Percentiles rank a stretch among this genome's conserved stretches.
phyloP scores from a whole-genome alignment of 1,140 invertebrate species.

The Dreissena rostriformis region DNA sequence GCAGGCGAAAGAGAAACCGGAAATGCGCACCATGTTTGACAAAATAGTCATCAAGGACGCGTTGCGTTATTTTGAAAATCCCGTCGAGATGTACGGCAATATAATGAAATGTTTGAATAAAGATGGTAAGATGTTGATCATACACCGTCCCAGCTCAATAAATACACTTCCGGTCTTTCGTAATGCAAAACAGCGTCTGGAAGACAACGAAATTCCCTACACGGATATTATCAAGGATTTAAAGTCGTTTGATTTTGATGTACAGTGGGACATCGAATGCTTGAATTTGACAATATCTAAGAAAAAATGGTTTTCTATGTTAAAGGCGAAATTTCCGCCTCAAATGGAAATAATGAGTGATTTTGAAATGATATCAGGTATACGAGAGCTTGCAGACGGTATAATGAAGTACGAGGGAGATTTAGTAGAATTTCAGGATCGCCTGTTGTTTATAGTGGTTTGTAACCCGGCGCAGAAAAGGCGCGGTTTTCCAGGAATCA shows the following conservation, averaged over 20 bases:
- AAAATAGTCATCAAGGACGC: conserved; percentile 75
- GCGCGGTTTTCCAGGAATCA: conserved; percentile 64
- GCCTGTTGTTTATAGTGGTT: conserved; percentile 77
- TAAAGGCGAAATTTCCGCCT: conserved; percentile 76
- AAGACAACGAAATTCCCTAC: conserved; percentile 75
- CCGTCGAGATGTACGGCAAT: conserved; percentile 69
- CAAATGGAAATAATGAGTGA: conserved; percentile 75
- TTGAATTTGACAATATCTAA: conserved; percentile 76
- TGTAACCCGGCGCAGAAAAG: conserved; percentile 60
- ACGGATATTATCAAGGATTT: conserved; percentile 74
- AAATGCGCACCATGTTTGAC: conserved; percentile 69
- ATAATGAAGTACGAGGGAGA: conserved; percentile 78
- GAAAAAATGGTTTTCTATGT: conserved; percentile 77
- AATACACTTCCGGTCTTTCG: conserved; percentile 73
- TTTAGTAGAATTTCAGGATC: conserved; percentile 73
- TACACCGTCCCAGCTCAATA: conserved; percentile 71
- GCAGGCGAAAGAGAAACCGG: conserved; percentile 55
- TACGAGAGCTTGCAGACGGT: conserved; percentile 78
- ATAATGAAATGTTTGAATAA: conserved; percentile 66
- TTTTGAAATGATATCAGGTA: conserved; percentile 72
- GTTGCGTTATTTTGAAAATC: conserved; percentile 72
- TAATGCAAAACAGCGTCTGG: conserved; percentile 70
- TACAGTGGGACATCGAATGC: conserved; percentile 78
- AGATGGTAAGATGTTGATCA: conserved; percentile 72
- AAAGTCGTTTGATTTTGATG: conserved; percentile 71